Evolutionary conservation across 2,113 vertebrate genomes (phyloP), one percentile per base, ranked within the genome.

Genomic region (Cyanistes caeruleus): DNA sequence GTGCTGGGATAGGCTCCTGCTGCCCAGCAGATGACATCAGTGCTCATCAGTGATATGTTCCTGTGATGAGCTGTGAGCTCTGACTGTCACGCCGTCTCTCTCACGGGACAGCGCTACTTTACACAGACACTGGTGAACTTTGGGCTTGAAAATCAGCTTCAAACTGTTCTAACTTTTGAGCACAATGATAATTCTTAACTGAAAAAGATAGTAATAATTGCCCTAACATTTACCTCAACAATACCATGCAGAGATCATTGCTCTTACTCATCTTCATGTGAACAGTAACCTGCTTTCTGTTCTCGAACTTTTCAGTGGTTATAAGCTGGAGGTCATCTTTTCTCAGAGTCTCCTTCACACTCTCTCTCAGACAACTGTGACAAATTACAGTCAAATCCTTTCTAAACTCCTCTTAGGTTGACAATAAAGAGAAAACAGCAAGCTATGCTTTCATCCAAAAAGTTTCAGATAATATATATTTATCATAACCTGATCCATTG

Each of bases 21-120:
- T 89, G 76, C 86, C 88, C 85, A 83, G 72, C 39, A 84, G 64
- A 90, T 95, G 88, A 97, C 69, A 94, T 95, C 85, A 95, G 63
- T 48, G 39, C 0, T n/a, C n/a, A n/a, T n/a, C n/a, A n/a, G n/a
- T n/a, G 30, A 82, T 80, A 18, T 70, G 86, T 87, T 97, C 55
- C 74, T 83, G 62, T 49, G 64, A 76, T 87, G 91, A 89, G 33
- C 90, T 85, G 73, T 67, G 89, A 72, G 65, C 95, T 48, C 70
- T 44, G 89, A 91, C 51, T 76, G 78, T 70, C 76, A 83, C 0
- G 0, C 23, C 1, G 23, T 27, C 44, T 27, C 33, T 87, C 69
- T 77, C 63, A 41, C 0, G 6, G 60, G 90, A 62, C 78, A 86
- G 24, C 46, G 69, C 19, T 5, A 10, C 27, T 55, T 79, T 35